These are phyloP conservation scores for Acleris literana DNA, from an alignment of 2,888 invertebrate genomes.

Conservation along the genomic window DNA sequence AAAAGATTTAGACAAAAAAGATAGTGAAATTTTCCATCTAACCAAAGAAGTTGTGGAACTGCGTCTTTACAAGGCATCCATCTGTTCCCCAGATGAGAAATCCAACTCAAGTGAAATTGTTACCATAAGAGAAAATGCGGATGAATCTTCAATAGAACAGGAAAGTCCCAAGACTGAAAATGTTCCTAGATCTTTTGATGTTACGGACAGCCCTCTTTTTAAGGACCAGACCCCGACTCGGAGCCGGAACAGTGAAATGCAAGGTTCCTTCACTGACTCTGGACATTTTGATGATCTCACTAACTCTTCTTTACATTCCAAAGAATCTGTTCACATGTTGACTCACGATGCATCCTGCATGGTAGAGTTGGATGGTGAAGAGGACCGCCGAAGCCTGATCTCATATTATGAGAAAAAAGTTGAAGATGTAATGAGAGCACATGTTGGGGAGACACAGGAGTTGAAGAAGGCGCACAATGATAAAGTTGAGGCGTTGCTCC, in stretches of 20 bases:
- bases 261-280: conserved; percentile 92
- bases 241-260: conserved; percentile 84
- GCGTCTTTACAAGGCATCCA: conserved; percentile 90
- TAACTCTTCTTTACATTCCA: conserved; percentile 89
- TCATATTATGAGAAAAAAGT: conserved; percentile 89
- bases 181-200: conserved; percentile 71
- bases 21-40: conserved; percentile 90
- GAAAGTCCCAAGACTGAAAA: conserved; percentile 70
- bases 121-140: conserved; percentile 88
- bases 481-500: conserved; percentile 88
- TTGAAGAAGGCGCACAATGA: conserved; percentile 91
- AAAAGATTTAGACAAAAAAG: conserved; percentile 90
- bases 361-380: conserved; percentile 83
- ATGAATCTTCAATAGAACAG: conserved; percentile 63
- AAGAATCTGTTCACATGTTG: conserved; percentile 86
- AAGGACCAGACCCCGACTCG: conserved; percentile 75
- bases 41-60: conserved; percentile 92
- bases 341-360: conserved; percentile 82
- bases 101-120: conserved; percentile 90
- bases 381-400: conserved; percentile 87
- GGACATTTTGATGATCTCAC: conserved; percentile 94
- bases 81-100: conserved; percentile 91
- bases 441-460: conserved; percentile 87
- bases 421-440: conserved; percentile 87
- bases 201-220: conserved; percentile 76